Conservation (phyloP, 2,113 vertebrate genomes). For the Lamprotornis superbus region DNA sequence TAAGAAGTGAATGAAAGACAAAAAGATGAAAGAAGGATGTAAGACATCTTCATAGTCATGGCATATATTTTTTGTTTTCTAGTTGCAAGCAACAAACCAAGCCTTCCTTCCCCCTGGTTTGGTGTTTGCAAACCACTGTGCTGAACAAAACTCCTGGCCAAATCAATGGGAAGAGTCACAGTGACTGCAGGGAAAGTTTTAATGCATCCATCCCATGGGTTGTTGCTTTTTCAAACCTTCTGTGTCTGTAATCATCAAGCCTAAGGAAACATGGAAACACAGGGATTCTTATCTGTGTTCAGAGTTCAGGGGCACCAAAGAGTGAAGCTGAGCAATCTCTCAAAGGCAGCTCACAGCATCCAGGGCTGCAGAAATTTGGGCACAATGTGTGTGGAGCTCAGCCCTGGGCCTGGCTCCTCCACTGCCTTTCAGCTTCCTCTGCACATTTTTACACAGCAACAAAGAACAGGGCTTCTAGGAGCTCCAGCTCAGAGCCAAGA, state of each 20-base stretch:
- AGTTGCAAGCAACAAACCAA: neutral
- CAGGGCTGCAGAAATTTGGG: neutral
- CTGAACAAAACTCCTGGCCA: neutral
- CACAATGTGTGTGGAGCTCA: neutral
- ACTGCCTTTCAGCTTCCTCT: neutral
- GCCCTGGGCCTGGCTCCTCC: neutral
- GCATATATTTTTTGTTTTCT: neutral
- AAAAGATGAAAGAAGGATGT: neutral
- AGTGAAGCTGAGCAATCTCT: neutral
- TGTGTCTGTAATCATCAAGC: neutral
- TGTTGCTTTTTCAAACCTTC: neutral
- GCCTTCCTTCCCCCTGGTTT: neutral
- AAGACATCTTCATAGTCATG: neutral
- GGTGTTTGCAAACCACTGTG: neutral
- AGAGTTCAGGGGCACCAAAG: neutral
- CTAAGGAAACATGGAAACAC: neutral
- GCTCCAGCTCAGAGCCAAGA: neutral
- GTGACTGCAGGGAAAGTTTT: neutral
- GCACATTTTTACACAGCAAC: neutral
- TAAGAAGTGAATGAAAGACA: neutral
- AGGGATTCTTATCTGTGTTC: neutral
- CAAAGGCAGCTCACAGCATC: neutral
- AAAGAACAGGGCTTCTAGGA: neutral
- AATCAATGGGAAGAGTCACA: neutral
- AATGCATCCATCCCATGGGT: accelerated